Conservation (phyloP, 37 sponge, comb jelly and placozoan species). For the Aplysina aerophoba region DNA sequence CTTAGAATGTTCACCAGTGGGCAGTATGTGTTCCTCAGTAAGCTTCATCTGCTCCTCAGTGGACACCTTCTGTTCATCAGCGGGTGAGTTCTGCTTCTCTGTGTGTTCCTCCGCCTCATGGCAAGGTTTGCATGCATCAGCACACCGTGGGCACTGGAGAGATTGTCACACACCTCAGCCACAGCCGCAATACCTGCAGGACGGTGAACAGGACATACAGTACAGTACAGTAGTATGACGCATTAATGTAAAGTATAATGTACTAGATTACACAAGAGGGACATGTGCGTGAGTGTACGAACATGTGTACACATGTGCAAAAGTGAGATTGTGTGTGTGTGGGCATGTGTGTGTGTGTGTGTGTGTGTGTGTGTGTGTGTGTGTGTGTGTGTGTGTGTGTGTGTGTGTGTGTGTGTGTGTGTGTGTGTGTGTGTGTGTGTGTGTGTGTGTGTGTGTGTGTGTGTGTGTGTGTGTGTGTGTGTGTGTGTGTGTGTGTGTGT, state of each 20-base stretch:
- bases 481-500: no score
- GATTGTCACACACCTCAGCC: constrained; percentile 37
- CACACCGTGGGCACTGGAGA: constrained; percentile 61
- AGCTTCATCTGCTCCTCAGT: background rate
- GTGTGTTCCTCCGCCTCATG: background rate
- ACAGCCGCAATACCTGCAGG: constrained; percentile 28
- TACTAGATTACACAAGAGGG: no score
- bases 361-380: background rate
- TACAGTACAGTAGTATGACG: no score
- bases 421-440: constrained; percentile 18
- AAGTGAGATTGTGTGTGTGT: no score
- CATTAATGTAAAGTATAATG: no score
- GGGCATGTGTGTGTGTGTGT: no score
- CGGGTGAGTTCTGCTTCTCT: background rate
- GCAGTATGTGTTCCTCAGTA: background rate
- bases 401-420: constrained; percentile 18
- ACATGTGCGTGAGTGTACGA: no score
- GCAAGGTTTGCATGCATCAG: constrained; percentile 70
- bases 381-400: constrained; percentile 2
- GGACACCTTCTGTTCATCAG: background rate
- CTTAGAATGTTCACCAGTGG: background rate
- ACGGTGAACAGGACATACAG: background rate
- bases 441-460: constrained; percentile 1
- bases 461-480: no score
- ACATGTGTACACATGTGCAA: no score